A percentile compares a stretch with the other conserved stretches of the same genome.
phyloP scores from a whole-genome alignment of 2,888 invertebrate species.

The Scaptomyza cyrtandrae region DNA sequence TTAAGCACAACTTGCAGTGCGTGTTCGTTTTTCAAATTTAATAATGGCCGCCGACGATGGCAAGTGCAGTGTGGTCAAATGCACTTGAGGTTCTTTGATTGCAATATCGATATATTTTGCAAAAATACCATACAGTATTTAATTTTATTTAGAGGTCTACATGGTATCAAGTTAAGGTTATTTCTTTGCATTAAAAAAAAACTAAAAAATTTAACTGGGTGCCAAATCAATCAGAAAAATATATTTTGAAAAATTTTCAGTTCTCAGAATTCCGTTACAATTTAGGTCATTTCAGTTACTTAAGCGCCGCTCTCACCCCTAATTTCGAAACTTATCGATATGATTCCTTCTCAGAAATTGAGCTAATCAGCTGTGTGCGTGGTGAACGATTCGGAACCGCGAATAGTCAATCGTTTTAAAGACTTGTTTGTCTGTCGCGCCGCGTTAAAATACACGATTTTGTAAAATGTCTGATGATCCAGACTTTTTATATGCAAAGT shows the following conservation, averaged over 20 bases:
- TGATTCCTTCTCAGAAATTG: background rate
- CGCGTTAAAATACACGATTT: background rate
- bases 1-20: conserved; percentile 1
- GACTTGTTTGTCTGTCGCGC: conserved; percentile 14
- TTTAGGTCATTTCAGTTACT: background rate
- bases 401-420: conserved; percentile 46
- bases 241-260: background rate
- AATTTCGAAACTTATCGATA: background rate
- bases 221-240: background rate
- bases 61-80: conserved; percentile 11
- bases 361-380: conserved; percentile 30
- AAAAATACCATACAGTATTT: conserved; percentile 16
- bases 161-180: background rate
- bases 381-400: conserved; percentile 17
- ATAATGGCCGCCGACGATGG: background rate
- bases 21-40: conserved; percentile 14
- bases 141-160: background rate
- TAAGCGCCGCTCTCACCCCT: background rate
- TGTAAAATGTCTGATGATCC: conserved; percentile 71
- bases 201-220: no score
- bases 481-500: conserved; percentile 73
- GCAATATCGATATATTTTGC: background rate
- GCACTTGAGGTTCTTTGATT: background rate
- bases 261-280: background rate
- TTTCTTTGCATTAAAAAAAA: background rate